These are phyloP conservation scores for Parascotia fuliginaria DNA, from an alignment of 2,888 invertebrate genomes.

Conservation along the genomic window DNA sequence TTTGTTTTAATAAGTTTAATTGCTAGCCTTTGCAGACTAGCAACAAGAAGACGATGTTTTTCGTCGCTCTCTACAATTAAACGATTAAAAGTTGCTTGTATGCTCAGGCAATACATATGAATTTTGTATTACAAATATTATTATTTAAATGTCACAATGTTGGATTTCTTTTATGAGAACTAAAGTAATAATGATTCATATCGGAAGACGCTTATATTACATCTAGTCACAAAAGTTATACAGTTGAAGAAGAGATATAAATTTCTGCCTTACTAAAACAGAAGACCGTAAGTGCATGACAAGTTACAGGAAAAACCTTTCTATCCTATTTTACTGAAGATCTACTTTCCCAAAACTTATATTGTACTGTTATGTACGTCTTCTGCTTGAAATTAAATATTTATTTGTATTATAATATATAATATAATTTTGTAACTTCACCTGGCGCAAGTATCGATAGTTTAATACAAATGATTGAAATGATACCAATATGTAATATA, in stretches of 20 bases:
- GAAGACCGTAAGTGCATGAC: too few species aligned
- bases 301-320: too few species aligned
- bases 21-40: not conserved
- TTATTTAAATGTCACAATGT: not conserved
- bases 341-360: too few species aligned
- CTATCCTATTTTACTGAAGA: too few species aligned
- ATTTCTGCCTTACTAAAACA: too few species aligned
- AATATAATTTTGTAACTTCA: too few species aligned
- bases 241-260: not conserved
- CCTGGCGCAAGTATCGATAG: too few species aligned
- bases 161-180: not conserved
- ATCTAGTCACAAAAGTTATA: slow-evolving; percentile 2
- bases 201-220: not conserved
- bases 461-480: not conserved
- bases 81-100: not conserved
- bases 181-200: not conserved
- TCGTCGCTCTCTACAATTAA: not conserved
- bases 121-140: not conserved
- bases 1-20: slow-evolving; percentile 30
- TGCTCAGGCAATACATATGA: not conserved
- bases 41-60: not conserved
- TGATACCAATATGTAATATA: not conserved
- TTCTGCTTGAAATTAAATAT: too few species aligned
- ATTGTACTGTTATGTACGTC: too few species aligned
- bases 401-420: too few species aligned